phyloP scores from a whole-genome alignment of 2,888 invertebrate species.

The Nymphalis urticae region DNA sequence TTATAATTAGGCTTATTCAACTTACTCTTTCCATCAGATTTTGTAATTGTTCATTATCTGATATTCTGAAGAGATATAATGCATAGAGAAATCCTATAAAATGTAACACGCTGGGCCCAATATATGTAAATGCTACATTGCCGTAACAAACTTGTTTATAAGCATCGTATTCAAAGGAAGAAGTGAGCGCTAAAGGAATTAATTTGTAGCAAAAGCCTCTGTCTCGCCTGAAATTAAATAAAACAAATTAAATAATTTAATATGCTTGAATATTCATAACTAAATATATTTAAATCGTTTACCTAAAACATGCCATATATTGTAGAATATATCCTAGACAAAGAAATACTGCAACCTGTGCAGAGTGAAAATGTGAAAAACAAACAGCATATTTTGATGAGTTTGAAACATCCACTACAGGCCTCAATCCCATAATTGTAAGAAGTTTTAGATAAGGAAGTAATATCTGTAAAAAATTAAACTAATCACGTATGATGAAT shows the following conservation, averaged over 20 bases:
- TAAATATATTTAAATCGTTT: conserved; percentile 32
- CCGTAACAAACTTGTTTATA: conserved; percentile 86
- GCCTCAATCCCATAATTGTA: conserved; percentile 88
- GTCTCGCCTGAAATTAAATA: conserved; percentile 81
- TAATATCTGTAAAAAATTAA: conserved; percentile 80
- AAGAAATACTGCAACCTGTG: conserved; percentile 85
- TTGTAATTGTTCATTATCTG: conserved; percentile 91
- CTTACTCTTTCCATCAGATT: conserved; percentile 90
- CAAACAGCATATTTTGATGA: conserved; percentile 82
- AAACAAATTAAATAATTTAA: conserved; percentile 52
- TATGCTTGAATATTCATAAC: too few species aligned
- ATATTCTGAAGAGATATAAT: conserved; percentile 86
- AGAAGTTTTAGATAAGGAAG: conserved; percentile 88
- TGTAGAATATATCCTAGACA: conserved; percentile 88
- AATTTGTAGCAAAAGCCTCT: conserved; percentile 86
- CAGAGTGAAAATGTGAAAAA: conserved; percentile 85
- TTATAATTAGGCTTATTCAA: conserved; percentile 18
- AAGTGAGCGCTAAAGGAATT: conserved; percentile 68
- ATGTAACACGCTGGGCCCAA: conserved; percentile 87
- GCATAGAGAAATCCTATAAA: conserved; percentile 87
- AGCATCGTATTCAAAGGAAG: conserved; percentile 68
- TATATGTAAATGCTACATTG: conserved; percentile 86
- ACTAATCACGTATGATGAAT: neutral
- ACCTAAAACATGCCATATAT: conserved; percentile 90
- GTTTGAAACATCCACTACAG: conserved; percentile 84